Conservation (phyloP, 2,888 invertebrate genomes). For the Macrophya alboannulata region DNA sequence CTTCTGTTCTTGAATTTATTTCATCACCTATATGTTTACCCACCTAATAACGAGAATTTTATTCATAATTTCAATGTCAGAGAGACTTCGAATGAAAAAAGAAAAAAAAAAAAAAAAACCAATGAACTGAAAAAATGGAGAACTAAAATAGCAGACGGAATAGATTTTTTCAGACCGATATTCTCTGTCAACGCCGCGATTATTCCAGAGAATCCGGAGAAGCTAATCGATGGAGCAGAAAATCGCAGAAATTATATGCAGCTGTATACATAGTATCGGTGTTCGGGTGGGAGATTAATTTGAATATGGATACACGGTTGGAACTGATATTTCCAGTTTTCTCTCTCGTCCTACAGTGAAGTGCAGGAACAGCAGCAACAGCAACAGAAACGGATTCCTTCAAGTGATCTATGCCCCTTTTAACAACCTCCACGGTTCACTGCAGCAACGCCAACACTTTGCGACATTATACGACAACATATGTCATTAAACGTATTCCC, state of each 20-base stretch:
- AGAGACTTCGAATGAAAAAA: not conserved
- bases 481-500: slow-evolving; percentile 43
- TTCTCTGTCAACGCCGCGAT: not conserved
- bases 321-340: slow-evolving; percentile 34
- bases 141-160: not conserved
- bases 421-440: slow-evolving; percentile 48
- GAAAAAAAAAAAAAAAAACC: not conserved
- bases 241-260: not conserved
- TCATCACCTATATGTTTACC: not conserved
- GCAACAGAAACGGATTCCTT: slow-evolving; percentile 5
- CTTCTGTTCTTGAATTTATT: not conserved
- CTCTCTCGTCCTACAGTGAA: slow-evolving; percentile 3
- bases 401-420: slow-evolving; percentile 47
- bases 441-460: slow-evolving; percentile 44
- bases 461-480: slow-evolving; percentile 50
- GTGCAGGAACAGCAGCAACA: not conserved
- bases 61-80: not conserved
- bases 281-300: not conserved
- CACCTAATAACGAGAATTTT: not conserved
- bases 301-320: not conserved
- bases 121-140: not conserved
- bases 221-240: not conserved
- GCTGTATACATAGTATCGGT: too few relatives aligned
- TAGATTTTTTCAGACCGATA: not conserved
- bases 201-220: too few relatives aligned